A percentile compares a stretch with the other conserved stretches of the same genome.
Evolutionary conservation across 2,888 invertebrate genomes (phyloP).

Genomic region (Panopea generosa): DNA sequence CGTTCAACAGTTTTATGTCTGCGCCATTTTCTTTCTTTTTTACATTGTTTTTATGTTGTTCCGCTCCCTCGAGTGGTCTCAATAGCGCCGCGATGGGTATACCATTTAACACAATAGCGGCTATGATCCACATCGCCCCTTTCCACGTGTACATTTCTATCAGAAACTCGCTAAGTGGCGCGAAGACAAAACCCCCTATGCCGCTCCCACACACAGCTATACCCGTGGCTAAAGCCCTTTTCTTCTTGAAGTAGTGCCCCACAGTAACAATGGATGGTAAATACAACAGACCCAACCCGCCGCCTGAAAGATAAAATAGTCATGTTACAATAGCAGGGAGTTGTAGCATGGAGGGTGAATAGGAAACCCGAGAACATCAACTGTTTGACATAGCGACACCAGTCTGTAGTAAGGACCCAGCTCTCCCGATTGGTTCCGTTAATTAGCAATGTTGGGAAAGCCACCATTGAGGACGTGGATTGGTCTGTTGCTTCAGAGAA

Average conservation of each 20-base stretch:
- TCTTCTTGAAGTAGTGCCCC: conserved; percentile 98
- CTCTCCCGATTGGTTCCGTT: no score
- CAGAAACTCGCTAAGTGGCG: conserved; percentile 91
- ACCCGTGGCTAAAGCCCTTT: conserved; percentile 97
- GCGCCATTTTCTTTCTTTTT: neutral
- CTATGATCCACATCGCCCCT: conserved; percentile 91
- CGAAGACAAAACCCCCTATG: conserved; percentile 95
- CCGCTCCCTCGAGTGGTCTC: conserved; percentile 89
- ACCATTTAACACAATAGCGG: conserved; percentile 92
- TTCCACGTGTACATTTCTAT: conserved; percentile 90
- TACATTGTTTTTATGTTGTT: neutral
- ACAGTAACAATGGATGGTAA: conserved; percentile 98
- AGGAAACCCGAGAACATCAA: no score
- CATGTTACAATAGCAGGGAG: no score
- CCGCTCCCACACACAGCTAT: conserved; percentile 98
- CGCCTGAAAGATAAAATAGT: conserved; percentile 87
- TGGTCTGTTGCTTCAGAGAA: no score
- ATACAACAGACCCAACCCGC: conserved; percentile 97
- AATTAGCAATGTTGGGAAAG: no score
- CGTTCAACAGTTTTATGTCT: neutral
- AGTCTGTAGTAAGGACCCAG: no score
- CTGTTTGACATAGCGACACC: no score
- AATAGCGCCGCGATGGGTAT: conserved; percentile 92
- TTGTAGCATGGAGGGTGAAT: no score
- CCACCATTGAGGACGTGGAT: no score